Base-by-base conservation (phyloP, 2,797 vertebrate species). In the Toxotes lorentzi region DNA sequence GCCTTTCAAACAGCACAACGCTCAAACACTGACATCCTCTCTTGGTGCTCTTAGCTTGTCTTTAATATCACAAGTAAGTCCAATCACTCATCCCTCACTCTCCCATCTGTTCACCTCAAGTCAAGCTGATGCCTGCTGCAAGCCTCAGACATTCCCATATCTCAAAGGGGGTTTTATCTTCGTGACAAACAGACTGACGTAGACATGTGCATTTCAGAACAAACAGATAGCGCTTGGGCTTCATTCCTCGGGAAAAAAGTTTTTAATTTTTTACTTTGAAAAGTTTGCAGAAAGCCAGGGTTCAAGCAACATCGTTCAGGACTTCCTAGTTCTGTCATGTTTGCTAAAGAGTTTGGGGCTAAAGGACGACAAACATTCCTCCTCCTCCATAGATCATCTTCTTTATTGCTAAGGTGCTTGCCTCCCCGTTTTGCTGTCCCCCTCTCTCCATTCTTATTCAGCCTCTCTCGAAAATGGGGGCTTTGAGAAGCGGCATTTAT, bases 21-120 rank as follows among this genome's bases (percentile, higher is more conserved):
- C 47, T 75, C 34, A 80, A 78, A 81, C 41, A 64, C 48, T 72
- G 24, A 50, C 45, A 68, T 75, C 78, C 51, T 47, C 35, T 41
- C 5, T 59, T 16, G 38, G 4, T 59, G 51, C 38, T 59, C 21
- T 64, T 58, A 27, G 16, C 43, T 73, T 47, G 43, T 62, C 53
- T 75, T 82, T 70, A 30, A 69, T 51, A 57, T 79, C 12, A 53
- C 56, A 17, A 53, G 48, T 5, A 30, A 51, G 43, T 73, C 19
- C 34, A 58, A 19, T 35, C 43, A 32, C 13, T 72, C 62, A 61
- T 57, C 35, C 6, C 13, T 57, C 16, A n/a, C 41, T 21, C 51
- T 27, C 35, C 78, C 68, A 81, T 82, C 79, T 80, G 63, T 70
- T 78, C 61, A 79, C 41, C 69, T 69, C 63, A 41, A 64, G 40